Evolutionary conservation across 2,888 invertebrate genomes (phyloP).

Genomic region (Geotrupes spiniger): DNA sequence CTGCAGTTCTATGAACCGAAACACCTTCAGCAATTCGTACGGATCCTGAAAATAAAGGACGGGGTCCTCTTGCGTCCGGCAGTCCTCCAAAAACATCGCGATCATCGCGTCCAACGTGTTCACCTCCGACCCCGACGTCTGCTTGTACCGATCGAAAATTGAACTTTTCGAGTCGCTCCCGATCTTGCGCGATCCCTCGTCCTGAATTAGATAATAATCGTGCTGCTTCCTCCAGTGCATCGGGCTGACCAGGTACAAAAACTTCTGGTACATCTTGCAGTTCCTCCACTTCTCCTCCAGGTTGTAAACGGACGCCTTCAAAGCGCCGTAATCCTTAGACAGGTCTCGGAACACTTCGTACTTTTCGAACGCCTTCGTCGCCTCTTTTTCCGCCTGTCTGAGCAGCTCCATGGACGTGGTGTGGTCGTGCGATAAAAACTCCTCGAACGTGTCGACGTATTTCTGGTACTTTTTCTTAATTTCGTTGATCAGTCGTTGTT

Average conservation of each 20-base stretch:
- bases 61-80: slow-evolving; percentile 49
- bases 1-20: slow-evolving; percentile 61
- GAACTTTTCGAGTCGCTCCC: slow-evolving; percentile 19
- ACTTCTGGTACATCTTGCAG: slow-evolving; percentile 65
- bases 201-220: slow-evolving; percentile 43
- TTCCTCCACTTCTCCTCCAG: slow-evolving; percentile 62
- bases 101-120: slow-evolving; percentile 42
- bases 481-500: slow-evolving; percentile 53
- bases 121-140: slow-evolving; percentile 20
- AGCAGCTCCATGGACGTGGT: slow-evolving; percentile 58
- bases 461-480: slow-evolving; percentile 52
- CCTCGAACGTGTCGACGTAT: slow-evolving; percentile 59
- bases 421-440: slow-evolving; percentile 62
- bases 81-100: slow-evolving; percentile 54
- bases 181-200: slow-evolving; percentile 6
- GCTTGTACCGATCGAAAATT: slow-evolving; percentile 34
- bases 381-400: slow-evolving; percentile 52
- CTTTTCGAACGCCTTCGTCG: slow-evolving; percentile 49
- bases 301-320: slow-evolving; percentile 53
- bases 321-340: slow-evolving; percentile 45
- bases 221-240: slow-evolving; percentile 58
- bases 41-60: slow-evolving; percentile 59
- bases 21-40: slow-evolving; percentile 56
- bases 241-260: slow-evolving; percentile 66
- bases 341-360: slow-evolving; percentile 50